A percentile compares a stretch with the other conserved stretches of the same genome.
Conservation (phyloP, 35 echinoderm and acorn worm species). For the Stichopus chloronotus region DNA sequence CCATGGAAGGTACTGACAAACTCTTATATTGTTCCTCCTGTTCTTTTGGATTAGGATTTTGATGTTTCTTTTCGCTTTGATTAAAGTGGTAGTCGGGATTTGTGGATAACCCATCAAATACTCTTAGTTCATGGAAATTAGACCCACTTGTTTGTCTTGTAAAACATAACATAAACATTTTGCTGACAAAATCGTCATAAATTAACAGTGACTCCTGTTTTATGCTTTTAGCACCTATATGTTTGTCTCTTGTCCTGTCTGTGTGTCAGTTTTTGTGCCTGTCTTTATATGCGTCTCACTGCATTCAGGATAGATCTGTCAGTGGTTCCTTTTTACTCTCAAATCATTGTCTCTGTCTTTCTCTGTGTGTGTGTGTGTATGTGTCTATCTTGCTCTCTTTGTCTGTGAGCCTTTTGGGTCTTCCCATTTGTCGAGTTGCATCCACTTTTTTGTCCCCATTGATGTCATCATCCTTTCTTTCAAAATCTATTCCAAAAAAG, state of each 20-base stretch:
- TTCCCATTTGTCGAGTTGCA: neutral
- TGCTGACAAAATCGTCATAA: too few relatives aligned
- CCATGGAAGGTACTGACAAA: conserved; percentile 60
- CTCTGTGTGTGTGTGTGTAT: neutral
- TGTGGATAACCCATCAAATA: too few relatives aligned
- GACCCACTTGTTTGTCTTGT: too few relatives aligned
- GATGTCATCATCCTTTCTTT: too few relatives aligned
- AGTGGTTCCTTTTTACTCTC: too few relatives aligned
- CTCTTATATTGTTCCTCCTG: neutral
- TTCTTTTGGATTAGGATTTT: neutral
- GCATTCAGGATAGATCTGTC: too few relatives aligned
- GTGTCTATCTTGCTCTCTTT: neutral
- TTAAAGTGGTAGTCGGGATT: too few relatives aligned
- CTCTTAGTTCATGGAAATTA: too few relatives aligned
- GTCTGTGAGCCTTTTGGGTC: neutral
- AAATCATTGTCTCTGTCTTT: neutral
- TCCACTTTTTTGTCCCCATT: too few relatives aligned
- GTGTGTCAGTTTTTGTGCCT: neutral
- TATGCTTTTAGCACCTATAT: neutral
- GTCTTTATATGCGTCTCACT: neutral
- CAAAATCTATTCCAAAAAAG: too few relatives aligned
- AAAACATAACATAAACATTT: too few relatives aligned
- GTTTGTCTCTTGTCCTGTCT: neutral
- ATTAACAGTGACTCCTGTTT: neutral
- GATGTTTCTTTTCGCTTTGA: neutral